Evolutionary conservation across 2,797 vertebrate species (phyloP).

Genomic region (Gallinago solitaria): DNA sequence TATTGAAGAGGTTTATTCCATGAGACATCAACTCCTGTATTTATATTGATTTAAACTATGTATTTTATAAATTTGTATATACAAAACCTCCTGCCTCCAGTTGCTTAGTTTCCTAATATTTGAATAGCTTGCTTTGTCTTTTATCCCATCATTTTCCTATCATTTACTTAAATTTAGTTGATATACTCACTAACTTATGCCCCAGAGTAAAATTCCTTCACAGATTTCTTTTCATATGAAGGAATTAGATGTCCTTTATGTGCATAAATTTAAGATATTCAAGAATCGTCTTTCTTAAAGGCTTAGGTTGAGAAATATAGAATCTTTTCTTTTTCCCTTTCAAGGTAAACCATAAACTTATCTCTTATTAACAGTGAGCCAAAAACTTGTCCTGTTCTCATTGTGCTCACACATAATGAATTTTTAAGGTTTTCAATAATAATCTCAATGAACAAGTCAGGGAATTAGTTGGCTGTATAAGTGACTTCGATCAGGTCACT

Average conservation of each 20-base stretch:
- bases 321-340: neutral
- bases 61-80: neutral
- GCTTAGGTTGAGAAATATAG: neutral
- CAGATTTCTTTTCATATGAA: neutral
- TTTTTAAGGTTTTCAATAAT: slow-evolving; percentile 60
- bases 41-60: neutral
- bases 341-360: slow-evolving; percentile 47
- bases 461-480: slow-evolving; percentile 59
- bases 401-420: slow-evolving; percentile 60
- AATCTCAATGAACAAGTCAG: slow-evolving; percentile 64
- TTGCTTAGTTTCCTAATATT: neutral
- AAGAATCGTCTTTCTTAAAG: neutral
- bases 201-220: neutral
- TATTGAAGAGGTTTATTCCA: neutral
- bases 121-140: slow-evolving; percentile 1
- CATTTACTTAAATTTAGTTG: neutral
- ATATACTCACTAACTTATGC: neutral
- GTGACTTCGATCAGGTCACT: slow-evolving; percentile 22
- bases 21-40: neutral
- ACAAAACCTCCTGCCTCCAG: neutral
- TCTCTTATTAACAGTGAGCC: slow-evolving; percentile 43
- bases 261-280: neutral
- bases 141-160: neutral
- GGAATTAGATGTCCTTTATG: neutral
- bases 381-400: slow-evolving; percentile 51